Conservation (phyloP, 2,888 invertebrate species). For the Sericinus montela region DNA sequence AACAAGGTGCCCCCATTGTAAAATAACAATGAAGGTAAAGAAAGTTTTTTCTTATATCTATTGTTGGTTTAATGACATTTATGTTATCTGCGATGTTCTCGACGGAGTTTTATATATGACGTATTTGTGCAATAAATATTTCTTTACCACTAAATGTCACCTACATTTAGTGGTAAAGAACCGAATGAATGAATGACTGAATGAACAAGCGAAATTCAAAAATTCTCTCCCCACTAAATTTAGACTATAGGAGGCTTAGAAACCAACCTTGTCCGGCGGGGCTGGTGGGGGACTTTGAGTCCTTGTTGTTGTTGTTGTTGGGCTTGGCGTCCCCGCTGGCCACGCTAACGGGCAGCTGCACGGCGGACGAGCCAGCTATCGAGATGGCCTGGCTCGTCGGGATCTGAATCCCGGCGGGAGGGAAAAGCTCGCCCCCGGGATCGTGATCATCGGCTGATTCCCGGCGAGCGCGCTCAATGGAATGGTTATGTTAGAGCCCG, state of each 20-base stretch:
- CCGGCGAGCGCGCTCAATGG: conserved; percentile 72
- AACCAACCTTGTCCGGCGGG: conserved; percentile 61
- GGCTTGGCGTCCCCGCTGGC: conserved; percentile 17
- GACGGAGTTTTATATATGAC: too few species aligned
- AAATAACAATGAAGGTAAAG: too few species aligned
- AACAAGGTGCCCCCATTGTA: too few species aligned
- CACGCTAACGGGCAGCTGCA: conserved; percentile 5
- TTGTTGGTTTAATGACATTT: too few species aligned
- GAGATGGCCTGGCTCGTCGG: conserved; percentile 44
- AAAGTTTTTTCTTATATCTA: too few species aligned
- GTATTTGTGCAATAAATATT: too few species aligned
- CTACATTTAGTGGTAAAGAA: too few species aligned
- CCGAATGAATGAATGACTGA: too few species aligned
- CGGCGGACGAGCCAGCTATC: conserved; percentile 41
- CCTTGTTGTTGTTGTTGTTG: conserved; percentile 68
- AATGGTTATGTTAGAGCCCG: conserved; percentile 82
- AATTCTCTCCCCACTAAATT: conserved; percentile 21
- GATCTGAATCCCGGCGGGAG: conserved; percentile 36
- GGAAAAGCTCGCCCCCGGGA: conserved; percentile 74
- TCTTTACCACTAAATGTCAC: too few species aligned
- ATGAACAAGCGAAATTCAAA: not conserved
- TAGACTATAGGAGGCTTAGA: conserved; percentile 20
- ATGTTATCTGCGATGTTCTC: too few species aligned
- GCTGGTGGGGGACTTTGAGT: conserved; percentile 43
- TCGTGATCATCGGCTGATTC: conserved; percentile 73